phyloP scores from a whole-genome alignment of 2,888 invertebrate species.

The Trisateles emortualis region DNA sequence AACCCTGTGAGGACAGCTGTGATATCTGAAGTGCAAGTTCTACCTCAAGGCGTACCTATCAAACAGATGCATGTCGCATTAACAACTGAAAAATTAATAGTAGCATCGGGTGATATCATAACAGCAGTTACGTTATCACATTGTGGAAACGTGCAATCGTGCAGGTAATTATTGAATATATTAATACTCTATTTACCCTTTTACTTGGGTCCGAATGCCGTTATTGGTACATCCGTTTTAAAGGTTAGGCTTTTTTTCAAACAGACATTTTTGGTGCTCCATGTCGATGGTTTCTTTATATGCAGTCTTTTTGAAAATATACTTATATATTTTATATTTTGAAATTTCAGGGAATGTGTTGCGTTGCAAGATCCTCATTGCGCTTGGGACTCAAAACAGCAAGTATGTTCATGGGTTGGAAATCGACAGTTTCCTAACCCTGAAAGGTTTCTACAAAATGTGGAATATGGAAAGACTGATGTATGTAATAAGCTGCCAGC shows the following conservation, averaged over 20 bases:
- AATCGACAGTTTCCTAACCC: slow-evolving; percentile 87
- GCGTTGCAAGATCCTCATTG: slow-evolving; percentile 98
- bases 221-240: no score
- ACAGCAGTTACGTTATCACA: slow-evolving; percentile 94
- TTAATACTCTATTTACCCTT: no score
- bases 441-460: slow-evolving; percentile 90
- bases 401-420: slow-evolving; percentile 86
- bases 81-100: slow-evolving; percentile 93
- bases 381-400: slow-evolving; percentile 94
- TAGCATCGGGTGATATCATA: slow-evolving; percentile 95
- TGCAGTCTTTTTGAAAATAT: no score
- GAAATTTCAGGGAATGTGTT: slow-evolving; percentile 92
- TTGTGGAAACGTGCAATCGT: slow-evolving; percentile 89
- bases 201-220: no score
- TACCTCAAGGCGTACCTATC: slow-evolving; percentile 90
- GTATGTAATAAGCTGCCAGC: slow-evolving; percentile 84
- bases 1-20: slow-evolving; percentile 90
- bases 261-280: no score
- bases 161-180: slow-evolving; percentile 81
- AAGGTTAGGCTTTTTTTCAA: no score
- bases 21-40: slow-evolving; percentile 94
- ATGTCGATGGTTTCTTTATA: no score
- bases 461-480: slow-evolving; percentile 89
- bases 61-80: slow-evolving; percentile 92
- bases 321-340: neutral